phyloP scores from a whole-genome alignment of 2,113 vertebrate genomes.

The Coptodon bakossiorum region DNA sequence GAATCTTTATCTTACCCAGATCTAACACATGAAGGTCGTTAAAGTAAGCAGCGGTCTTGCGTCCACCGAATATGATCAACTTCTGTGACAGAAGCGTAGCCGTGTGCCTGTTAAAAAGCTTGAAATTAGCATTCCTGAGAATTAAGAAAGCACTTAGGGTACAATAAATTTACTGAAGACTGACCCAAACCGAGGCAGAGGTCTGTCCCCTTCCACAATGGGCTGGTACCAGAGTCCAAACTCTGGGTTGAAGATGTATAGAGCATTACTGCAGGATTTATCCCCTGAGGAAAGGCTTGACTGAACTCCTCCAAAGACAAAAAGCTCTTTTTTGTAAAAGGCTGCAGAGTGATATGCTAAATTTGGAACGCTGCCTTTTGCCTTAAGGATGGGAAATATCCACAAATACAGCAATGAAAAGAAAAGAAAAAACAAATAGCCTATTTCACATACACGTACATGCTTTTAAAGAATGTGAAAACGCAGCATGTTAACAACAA shows the following conservation, averaged over 20 bases:
- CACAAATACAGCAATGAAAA: not conserved
- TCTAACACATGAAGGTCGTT: constrained; percentile 83
- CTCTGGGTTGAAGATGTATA: constrained; percentile 86
- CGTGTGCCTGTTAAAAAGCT: constrained; percentile 69
- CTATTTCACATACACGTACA: not conserved
- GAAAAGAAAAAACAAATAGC: not conserved
- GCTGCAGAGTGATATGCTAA: constrained; percentile 78
- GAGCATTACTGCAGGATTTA: constrained; percentile 75
- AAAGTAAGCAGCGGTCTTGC: constrained; percentile 72
- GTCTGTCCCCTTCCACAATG: constrained; percentile 82
- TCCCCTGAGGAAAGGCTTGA: constrained; percentile 46
- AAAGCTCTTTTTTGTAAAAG: constrained; percentile 83
- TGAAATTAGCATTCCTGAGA: not conserved
- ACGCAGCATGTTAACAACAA: not conserved
- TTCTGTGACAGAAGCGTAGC: constrained; percentile 78
- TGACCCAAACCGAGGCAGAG: constrained; percentile 83
- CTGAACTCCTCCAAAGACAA: constrained; percentile 81
- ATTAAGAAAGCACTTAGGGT: not conserved
- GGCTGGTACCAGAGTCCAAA: constrained; percentile 89
- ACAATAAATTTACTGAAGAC: constrained; percentile 11
- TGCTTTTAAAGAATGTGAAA: not conserved
- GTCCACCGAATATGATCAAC: constrained; percentile 82
- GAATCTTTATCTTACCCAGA: constrained; percentile 69
- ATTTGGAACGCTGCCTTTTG: constrained; percentile 77
- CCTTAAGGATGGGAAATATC: constrained; percentile 55